Conservation (phyloP, 1,140 invertebrate genomes). For the Trichonephila inaurata region DNA sequence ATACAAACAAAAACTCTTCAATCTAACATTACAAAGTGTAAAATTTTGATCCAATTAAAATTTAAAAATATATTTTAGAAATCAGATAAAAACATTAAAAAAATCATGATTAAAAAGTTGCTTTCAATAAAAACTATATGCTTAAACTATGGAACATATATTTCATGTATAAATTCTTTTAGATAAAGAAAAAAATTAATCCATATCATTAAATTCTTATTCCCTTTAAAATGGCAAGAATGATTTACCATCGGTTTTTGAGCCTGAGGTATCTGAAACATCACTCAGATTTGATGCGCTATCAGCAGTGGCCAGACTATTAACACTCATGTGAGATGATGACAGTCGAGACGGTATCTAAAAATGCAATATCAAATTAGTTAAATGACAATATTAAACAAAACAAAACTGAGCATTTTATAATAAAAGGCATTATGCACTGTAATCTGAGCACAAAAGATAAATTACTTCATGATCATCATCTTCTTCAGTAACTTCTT, state of each 20-base stretch:
- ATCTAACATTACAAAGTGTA: too few species aligned
- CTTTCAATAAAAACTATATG: too few species aligned
- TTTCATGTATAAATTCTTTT: too few species aligned
- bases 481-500: slow-evolving; percentile 93
- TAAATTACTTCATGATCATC: slow-evolving; percentile 82
- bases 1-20: too few species aligned
- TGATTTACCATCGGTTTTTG: slow-evolving; percentile 48
- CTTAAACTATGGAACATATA: too few species aligned
- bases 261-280: slow-evolving; percentile 62
- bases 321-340: slow-evolving; percentile 76
- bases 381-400: background rate
- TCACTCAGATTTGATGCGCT: slow-evolving; percentile 73
- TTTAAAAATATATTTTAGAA: too few species aligned
- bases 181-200: too few species aligned
- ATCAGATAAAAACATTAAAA: too few species aligned
- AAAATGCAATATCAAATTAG: background rate
- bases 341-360: slow-evolving; percentile 63
- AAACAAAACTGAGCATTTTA: background rate
- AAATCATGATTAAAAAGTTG: too few species aligned
- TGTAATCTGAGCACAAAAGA: background rate
- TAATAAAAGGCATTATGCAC: background rate
- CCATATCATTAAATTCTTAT: background rate
- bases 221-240: too few species aligned
- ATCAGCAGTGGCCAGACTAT: slow-evolving; percentile 64
- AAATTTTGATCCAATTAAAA: too few species aligned